phyloP scores from a whole-genome alignment of 2,797 vertebrate genomes.

The Hypotaenidia philippensis region DNA sequence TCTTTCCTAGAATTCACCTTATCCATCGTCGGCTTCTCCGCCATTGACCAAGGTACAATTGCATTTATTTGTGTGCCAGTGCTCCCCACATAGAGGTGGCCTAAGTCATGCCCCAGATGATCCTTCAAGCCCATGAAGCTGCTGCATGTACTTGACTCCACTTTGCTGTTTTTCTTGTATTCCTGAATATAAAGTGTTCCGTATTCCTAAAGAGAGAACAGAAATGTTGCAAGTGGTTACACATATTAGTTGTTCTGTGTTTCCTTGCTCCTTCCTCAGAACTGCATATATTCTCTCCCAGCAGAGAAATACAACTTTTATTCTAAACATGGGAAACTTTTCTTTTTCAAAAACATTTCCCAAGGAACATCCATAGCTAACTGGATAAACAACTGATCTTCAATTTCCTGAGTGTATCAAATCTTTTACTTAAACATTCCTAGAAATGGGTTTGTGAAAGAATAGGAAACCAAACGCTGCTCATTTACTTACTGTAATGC shows the following conservation, averaged over 20 bases:
- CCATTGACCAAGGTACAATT: constrained; percentile 80
- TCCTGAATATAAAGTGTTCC: constrained; percentile 82
- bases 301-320: not conserved
- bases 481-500: not conserved
- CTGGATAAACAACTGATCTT: not conserved
- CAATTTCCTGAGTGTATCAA: not conserved
- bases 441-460: not conserved
- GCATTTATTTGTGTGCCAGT: constrained; percentile 83
- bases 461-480: not conserved
- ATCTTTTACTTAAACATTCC: not conserved
- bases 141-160: constrained; percentile 89
- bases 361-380: not conserved
- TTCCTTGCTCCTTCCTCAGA: constrained; percentile 8
- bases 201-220: constrained; percentile 80
- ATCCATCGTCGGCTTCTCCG: constrained; percentile 81
- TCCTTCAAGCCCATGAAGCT: constrained; percentile 99
- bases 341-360: not conserved
- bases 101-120: constrained; percentile 91
- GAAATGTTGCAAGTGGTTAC: constrained; percentile 57
- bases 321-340: not conserved
- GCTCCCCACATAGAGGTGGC: constrained; percentile 91
- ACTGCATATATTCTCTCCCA: not conserved
- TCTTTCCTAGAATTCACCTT: constrained; percentile 82
- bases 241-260: not conserved
- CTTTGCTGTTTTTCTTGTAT: constrained; percentile 84